phyloP scores from a whole-genome alignment of 2,797 vertebrate genomes.

The Platalea minor region DNA sequence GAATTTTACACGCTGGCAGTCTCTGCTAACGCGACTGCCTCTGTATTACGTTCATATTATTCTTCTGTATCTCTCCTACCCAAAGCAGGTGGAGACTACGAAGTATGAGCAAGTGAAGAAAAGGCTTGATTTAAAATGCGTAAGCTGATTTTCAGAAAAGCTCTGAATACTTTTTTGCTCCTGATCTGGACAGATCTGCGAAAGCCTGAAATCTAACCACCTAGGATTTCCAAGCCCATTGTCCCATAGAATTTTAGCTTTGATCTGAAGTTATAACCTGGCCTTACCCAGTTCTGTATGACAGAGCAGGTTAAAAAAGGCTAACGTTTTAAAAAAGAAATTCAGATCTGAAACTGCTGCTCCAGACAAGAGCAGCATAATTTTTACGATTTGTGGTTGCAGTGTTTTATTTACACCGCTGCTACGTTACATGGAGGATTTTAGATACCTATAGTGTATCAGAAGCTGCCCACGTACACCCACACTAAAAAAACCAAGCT shows the following conservation, averaged over 20 bases:
- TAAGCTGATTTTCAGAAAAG: not conserved
- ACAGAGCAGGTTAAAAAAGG: not conserved
- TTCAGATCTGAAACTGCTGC: not conserved
- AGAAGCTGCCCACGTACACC: conserved; percentile 13
- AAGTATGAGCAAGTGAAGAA: not conserved
- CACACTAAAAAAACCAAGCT: not conserved
- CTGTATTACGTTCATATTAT: accelerated
- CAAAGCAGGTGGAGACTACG: not conserved
- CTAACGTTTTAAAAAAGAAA: not conserved
- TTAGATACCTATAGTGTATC: not conserved
- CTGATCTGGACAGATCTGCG: too few relatives aligned
- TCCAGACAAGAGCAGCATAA: not conserved
- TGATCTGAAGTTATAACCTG: not conserved
- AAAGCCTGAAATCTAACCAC: not conserved
- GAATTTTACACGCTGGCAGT: not conserved
- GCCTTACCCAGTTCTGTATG: not conserved
- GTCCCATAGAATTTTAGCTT: not conserved
- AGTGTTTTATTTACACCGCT: not conserved
- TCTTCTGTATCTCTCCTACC: not conserved
- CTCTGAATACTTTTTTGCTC: not conserved
- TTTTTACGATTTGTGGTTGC: not conserved
- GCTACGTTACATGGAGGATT: not conserved
- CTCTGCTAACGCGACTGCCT: not conserved
- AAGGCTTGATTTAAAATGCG: not conserved
- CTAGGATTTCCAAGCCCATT: not conserved